Evolutionary conservation across 2,113 vertebrate species (phyloP).

Genomic region (Xiphorhynchus elegans): DNA sequence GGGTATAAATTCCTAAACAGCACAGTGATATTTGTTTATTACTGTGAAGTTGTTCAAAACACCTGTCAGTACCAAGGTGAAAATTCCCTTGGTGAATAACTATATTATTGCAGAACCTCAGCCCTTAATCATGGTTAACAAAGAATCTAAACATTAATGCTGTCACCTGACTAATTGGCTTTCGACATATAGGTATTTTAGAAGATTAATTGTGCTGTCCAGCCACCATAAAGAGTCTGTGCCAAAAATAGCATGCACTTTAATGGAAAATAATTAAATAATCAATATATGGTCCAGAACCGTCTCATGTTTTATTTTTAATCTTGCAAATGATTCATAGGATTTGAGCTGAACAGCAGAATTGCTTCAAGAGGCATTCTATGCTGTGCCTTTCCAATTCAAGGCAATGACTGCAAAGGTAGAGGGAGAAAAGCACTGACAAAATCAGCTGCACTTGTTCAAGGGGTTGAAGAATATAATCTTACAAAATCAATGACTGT

Average conservation of each 20-base stretch:
- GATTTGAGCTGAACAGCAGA: background rate
- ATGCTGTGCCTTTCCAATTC: background rate
- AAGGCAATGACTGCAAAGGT: background rate
- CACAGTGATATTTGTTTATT: background rate
- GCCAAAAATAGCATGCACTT: background rate
- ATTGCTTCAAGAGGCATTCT: background rate
- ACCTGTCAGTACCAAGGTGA: background rate
- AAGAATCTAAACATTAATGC: background rate
- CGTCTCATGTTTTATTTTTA: background rate
- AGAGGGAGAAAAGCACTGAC: background rate
- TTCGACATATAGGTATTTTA: background rate
- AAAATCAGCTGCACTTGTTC: background rate
- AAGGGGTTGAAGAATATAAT: background rate
- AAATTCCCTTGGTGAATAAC: background rate
- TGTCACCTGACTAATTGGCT: conserved; percentile 15
- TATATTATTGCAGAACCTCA: background rate
- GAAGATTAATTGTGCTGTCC: background rate
- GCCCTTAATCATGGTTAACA: background rate
- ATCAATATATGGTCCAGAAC: background rate
- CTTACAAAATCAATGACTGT: background rate
- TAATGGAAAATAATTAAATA: background rate
- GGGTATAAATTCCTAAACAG: too few relatives aligned
- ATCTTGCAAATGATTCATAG: background rate
- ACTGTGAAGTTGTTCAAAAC: background rate
- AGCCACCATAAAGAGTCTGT: background rate